Percentiles rank a stretch among this genome's conserved stretches.
phyloP scores from a whole-genome alignment of 2,888 invertebrate species.

The Nemapogon koenigi region DNA sequence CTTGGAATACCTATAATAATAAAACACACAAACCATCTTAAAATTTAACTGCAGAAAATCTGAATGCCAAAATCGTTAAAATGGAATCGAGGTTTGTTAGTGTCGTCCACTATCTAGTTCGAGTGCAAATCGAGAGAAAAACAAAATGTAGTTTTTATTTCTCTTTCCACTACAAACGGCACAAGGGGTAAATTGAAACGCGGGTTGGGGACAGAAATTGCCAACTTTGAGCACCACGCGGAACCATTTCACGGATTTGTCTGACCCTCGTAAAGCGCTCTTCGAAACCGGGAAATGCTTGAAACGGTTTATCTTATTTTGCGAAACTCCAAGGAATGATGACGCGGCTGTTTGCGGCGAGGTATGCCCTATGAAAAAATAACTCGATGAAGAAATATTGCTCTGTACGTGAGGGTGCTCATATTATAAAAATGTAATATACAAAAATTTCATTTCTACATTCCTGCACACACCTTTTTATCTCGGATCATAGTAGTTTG shows the following conservation, averaged over 20 bases:
- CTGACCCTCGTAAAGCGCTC: slow-evolving; percentile 44
- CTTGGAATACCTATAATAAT: no score
- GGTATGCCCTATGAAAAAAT: slow-evolving; percentile 17
- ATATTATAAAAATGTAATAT: no score
- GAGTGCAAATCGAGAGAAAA: slow-evolving; percentile 18
- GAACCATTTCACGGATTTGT: slow-evolving; percentile 36
- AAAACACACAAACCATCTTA: no score
- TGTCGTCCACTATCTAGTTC: slow-evolving; percentile 5
- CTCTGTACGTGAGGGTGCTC: background rate
- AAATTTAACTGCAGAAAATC: no score
- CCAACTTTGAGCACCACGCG: slow-evolving; percentile 33
- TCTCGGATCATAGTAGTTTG: no score
- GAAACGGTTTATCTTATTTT: slow-evolving; percentile 39
- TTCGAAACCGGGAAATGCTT: slow-evolving; percentile 28
- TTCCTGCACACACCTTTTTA: no score
- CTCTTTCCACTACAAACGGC: slow-evolving; percentile 23
- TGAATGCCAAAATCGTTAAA: slow-evolving; percentile 8
- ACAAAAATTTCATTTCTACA: no score
- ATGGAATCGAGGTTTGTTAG: slow-evolving; percentile 4
- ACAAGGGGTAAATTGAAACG: slow-evolving; percentile 47
- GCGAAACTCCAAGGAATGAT: slow-evolving; percentile 29
- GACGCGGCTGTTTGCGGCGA: slow-evolving; percentile 26
- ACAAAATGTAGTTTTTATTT: slow-evolving; percentile 38
- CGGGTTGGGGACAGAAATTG: slow-evolving; percentile 32
- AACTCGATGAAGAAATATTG: background rate